phyloP scores from a whole-genome alignment of 2,797 vertebrate species.

The Phalanger gymnotis region DNA sequence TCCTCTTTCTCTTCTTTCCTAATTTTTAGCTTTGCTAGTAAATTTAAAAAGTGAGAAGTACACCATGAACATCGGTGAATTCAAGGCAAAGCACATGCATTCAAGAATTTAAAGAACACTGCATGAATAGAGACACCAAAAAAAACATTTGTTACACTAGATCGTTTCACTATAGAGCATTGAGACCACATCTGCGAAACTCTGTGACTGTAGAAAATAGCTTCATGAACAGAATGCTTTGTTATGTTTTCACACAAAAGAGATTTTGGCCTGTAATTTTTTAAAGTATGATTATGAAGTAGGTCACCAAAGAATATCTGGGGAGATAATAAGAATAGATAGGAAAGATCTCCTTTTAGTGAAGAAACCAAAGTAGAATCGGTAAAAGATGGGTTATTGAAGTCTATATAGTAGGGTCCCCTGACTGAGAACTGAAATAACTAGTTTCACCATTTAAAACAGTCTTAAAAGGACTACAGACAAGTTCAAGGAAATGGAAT shows the following conservation, averaged over 20 bases:
- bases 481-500: no score
- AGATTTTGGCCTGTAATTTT: background rate
- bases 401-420: background rate
- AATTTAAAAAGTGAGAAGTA: background rate
- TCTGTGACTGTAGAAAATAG: background rate
- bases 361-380: background rate
- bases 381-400: background rate
- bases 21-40: background rate
- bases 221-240: background rate
- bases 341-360: background rate
- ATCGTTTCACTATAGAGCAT: background rate
- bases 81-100: background rate
- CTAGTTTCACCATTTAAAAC: no score
- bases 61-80: background rate
- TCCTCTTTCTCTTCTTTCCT: background rate
- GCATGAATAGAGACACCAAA: background rate
- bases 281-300: background rate
- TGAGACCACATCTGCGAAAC: background rate
- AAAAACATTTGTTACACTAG: background rate
- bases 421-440: background rate
- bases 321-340: background rate
- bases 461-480: no score
- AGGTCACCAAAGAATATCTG: background rate
- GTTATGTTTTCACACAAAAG: background rate
- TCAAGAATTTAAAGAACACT: background rate